Percentiles rank a stretch among this genome's conserved stretches.
These are phyloP conservation scores for Deilephila elpenor DNA, from an alignment of 2,888 invertebrate genomes.

Conservation along the genomic window DNA sequence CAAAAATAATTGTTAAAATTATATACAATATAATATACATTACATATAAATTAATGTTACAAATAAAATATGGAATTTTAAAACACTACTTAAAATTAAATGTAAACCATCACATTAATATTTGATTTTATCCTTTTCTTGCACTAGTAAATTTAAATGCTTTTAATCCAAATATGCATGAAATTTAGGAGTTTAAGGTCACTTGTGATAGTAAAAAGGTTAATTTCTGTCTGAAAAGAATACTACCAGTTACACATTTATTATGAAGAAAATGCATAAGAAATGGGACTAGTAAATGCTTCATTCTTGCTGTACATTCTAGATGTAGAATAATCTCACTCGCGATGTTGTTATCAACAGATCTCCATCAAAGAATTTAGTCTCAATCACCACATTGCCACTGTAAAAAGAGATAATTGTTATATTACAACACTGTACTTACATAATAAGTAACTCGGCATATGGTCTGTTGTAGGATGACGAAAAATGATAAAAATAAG, in stretches of 20 bases:
- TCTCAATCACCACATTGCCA: conserved; percentile 98
- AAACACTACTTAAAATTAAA: conserved; percentile 4
- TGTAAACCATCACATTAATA: background rate
- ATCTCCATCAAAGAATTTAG: conserved; percentile 98
- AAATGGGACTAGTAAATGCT: conserved; percentile 62
- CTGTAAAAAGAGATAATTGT: conserved; percentile 82
- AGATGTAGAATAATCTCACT: conserved; percentile 97
- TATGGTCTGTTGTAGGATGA: too few relatives aligned
- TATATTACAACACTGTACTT: background rate
- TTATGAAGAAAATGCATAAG: conserved; percentile 40
- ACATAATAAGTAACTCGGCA: background rate
- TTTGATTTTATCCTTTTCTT: background rate
- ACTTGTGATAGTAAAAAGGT: conserved; percentile 42
- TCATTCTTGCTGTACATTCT: conserved; percentile 53
- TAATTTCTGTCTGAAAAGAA: conserved; percentile 5
- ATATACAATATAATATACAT: conserved; percentile 23
- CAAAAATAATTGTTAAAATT: conserved; percentile 22
- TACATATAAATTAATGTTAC: conserved; percentile 18
- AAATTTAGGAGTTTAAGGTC: conserved; percentile 41
- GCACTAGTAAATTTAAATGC: conserved; percentile 2
- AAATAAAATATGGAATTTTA: conserved; percentile 14
- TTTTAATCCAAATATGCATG: conserved; percentile 17
- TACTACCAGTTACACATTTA: conserved; percentile 31
- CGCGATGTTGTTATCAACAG: conserved; percentile 96
- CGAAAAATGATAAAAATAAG: too few relatives aligned